Conservation (phyloP, 2,797 vertebrate species). For the Coregonus sp. region DNA sequence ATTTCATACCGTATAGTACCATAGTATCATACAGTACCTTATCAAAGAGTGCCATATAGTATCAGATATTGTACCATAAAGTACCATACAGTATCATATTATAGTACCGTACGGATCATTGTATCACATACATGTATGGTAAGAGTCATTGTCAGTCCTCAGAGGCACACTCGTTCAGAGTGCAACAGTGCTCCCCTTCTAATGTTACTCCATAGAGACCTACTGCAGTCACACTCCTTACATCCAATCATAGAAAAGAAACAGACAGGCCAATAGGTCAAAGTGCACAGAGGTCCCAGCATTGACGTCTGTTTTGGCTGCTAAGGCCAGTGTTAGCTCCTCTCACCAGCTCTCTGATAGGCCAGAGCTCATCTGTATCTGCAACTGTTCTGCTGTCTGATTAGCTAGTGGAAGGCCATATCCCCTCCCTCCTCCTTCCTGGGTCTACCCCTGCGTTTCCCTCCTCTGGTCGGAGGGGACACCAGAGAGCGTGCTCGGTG, state of each 20-base stretch:
- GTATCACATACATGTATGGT: neutral
- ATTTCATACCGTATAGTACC: too few species aligned
- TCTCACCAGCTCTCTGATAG: conserved; percentile 25
- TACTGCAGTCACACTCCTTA: conserved; percentile 46
- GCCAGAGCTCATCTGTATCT: neutral
- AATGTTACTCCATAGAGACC: conserved; percentile 36
- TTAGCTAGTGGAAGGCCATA: conserved; percentile 67
- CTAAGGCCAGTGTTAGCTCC: conserved; percentile 46
- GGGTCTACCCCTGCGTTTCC: conserved; percentile 79
- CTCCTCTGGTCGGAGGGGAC: conserved; percentile 62
- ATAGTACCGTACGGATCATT: conserved; percentile 40
- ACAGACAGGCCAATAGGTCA: conserved; percentile 52
- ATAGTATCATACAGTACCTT: conserved; percentile 68
- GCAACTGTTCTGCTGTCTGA: conserved; percentile 55
- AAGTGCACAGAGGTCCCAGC: conserved; percentile 67
- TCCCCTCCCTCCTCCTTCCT: conserved; percentile 78
- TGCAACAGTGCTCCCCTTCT: conserved; percentile 27
- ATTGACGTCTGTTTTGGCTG: conserved; percentile 60
- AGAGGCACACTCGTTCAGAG: conserved; percentile 9
- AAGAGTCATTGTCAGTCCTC: neutral
- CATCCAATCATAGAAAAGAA: conserved; percentile 54
- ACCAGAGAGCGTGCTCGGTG: conserved; percentile 82
- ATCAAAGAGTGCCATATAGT: conserved; percentile 68
- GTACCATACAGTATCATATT: conserved; percentile 67
- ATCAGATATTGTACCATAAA: conserved; percentile 73